Percentiles rank a stretch among this genome's conserved stretches.
Evolutionary conservation across 2,113 vertebrate genomes (phyloP).

Genomic region (Ammodytes dubius): DNA sequence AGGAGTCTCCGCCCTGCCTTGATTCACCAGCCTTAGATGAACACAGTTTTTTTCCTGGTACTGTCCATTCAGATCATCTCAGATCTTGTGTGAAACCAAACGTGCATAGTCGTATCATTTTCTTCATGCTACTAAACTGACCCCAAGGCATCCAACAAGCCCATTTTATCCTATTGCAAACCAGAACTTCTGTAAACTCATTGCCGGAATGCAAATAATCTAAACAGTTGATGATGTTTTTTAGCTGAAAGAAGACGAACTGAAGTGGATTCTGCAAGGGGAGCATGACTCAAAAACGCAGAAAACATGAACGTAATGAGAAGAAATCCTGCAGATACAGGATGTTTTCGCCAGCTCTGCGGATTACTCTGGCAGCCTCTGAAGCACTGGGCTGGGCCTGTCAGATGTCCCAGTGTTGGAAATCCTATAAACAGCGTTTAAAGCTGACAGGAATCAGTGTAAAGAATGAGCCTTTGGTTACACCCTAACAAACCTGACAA

Average conservation of each 20-base stretch:
- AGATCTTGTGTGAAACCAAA: conserved; percentile 18
- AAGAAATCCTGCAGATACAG: neutral
- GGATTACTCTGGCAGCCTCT: conserved; percentile 3
- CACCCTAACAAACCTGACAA: conserved; percentile 27
- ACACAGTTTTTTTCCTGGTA: conserved; percentile 16
- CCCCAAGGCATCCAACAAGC: conserved; percentile 11
- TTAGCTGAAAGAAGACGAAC: neutral
- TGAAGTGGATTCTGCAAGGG: neutral
- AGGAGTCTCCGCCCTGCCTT: conserved; percentile 55
- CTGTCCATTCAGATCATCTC: conserved; percentile 38
- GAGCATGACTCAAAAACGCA: neutral
- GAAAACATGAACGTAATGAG: neutral
- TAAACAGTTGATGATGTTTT: neutral
- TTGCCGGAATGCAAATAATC: neutral
- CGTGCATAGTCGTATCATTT: conserved; percentile 20
- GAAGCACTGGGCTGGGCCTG: conserved; percentile 57
- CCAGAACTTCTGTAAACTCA: neutral
- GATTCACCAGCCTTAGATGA: conserved; percentile 35
- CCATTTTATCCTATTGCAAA: neutral
- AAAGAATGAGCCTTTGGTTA: conserved; percentile 81
- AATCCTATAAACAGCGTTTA: conserved; percentile 67
- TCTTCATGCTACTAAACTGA: neutral
- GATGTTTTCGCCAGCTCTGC: neutral
- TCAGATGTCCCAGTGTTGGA: conserved; percentile 59
- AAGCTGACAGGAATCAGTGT: conserved; percentile 78